Base-by-base conservation (phyloP, 2,797 vertebrate species). In the Acanthis flammea region DNA sequence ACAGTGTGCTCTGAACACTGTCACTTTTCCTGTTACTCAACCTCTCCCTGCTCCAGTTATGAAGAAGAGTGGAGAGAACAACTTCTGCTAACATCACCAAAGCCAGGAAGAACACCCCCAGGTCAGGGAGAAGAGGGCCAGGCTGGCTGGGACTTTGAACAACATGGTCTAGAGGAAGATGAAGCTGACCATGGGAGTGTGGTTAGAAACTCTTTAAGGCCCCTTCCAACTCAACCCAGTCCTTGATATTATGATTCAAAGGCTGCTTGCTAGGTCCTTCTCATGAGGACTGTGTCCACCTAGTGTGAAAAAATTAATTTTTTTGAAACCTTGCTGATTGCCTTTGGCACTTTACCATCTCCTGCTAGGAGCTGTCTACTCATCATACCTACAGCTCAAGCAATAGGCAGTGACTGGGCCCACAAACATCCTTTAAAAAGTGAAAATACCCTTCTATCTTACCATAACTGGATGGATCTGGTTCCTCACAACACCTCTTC, bases 161-260 rank as follows among this genome's bases (percentile, higher is more conserved):
- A 37, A 24, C 15, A 1, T 5, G 5, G 6, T 31, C 50, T 14
- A 19, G 14, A 45, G 39, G 51, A 51, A 72, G 19, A 53, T 53
- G 25, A 19, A 8, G 2, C 39, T 58, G 30, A 31, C 22, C 0
- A 0, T 31, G 65, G 13, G 10, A 2, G 2, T 35, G 22, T 71
- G 51, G 10, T 21, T 58, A 11, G 33, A 53, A 71, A 47, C 7
- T 21, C 33, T 57, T 57, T 33, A 39, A 51, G 18, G 12, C 3
- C 7, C 15, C 33, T 72, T 77, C 23, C 31, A 58, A 35, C 14
- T 10, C 57, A 51, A n/a, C 6, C 7, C 45, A 24, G 31, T 58
- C 65, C 42, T 31, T 14, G 15, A 35, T 28, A 60, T 7, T n/a
- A 18, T 24, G 33, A 47, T 35, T 27, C 33, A 77, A 35, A 65